Evolutionary conservation across 2,113 vertebrate genomes (phyloP).

Genomic region (Ptyas mucosa): DNA sequence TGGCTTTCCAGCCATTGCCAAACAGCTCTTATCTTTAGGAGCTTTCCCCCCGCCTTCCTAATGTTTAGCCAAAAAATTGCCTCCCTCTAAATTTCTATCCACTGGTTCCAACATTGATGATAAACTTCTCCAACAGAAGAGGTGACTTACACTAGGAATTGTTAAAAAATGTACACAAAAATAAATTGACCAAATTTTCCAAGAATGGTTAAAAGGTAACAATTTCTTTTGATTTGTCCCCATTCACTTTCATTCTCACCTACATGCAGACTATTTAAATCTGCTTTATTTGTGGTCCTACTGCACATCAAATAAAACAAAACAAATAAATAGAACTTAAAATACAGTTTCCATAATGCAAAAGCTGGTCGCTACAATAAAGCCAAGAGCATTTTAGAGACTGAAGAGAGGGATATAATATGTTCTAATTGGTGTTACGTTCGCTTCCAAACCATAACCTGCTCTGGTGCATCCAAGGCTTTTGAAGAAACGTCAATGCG

Average conservation of each 20-base stretch:
- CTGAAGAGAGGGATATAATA: neutral
- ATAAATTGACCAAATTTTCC: neutral
- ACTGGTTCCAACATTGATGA: neutral
- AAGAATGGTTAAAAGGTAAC: neutral
- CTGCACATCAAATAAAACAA: neutral
- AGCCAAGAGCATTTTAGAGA: neutral
- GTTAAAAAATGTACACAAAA: neutral
- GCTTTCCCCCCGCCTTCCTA: rapidly evolving
- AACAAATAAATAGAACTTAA: neutral
- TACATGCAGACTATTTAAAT: neutral
- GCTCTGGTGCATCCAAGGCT: neutral
- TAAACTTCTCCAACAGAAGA: neutral
- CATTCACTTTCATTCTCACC: neutral
- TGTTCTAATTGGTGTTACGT: neutral
- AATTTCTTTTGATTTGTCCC: neutral
- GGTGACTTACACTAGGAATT: neutral
- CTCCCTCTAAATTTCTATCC: neutral
- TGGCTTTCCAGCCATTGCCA: neutral
- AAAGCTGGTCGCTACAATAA: neutral
- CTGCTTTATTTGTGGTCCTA: neutral
- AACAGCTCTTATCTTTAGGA: neutral
- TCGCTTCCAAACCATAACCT: neutral
- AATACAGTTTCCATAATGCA: neutral
- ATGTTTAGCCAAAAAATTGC: neutral
- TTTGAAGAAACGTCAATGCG: neutral